Evolutionary conservation across 2,888 invertebrate species (phyloP).

Genomic region (Drosophila flavopinicola): DNA sequence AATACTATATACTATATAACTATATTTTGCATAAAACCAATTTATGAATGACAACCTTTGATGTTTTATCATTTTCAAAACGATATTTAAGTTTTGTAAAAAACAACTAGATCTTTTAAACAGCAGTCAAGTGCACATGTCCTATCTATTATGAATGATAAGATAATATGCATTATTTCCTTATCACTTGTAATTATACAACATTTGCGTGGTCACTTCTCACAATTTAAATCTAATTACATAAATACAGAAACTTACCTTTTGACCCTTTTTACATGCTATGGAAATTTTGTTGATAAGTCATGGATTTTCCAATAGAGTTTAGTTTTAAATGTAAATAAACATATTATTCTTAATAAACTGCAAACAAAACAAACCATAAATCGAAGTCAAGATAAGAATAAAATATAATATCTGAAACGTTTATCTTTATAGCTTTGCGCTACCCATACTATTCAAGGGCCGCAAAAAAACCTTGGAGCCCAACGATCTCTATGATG

Average conservation of each 20-base stretch:
- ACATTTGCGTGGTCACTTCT: conserved; percentile 6
- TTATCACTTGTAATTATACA: conserved; percentile 34
- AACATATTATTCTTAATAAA: too few species aligned
- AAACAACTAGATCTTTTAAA: conserved; percentile 21
- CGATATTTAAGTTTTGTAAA: conserved; percentile 3
- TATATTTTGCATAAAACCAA: too few species aligned
- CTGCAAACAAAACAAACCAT: too few species aligned
- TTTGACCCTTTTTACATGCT: too few species aligned
- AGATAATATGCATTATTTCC: conserved; percentile 41
- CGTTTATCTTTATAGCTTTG: conserved; percentile 87
- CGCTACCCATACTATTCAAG: conserved; percentile 90
- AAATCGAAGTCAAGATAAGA: too few species aligned
- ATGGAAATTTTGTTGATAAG: neutral
- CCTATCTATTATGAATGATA: conserved; percentile 45
- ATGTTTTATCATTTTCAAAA: conserved; percentile 3
- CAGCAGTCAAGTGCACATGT: conserved; percentile 4
- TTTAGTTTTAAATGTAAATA: neutral
- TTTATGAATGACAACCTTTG: neutral
- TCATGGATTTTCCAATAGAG: too few species aligned
- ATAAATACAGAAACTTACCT: neutral
- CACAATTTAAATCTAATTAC: conserved; percentile 1
- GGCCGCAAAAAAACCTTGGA: conserved; percentile 90
- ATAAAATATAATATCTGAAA: neutral
- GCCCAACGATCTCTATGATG: conserved; percentile 90
- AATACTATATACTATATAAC: neutral